Base-by-base conservation (phyloP, 2,113 vertebrate genomes). In the Lepidothrix coronata region DNA sequence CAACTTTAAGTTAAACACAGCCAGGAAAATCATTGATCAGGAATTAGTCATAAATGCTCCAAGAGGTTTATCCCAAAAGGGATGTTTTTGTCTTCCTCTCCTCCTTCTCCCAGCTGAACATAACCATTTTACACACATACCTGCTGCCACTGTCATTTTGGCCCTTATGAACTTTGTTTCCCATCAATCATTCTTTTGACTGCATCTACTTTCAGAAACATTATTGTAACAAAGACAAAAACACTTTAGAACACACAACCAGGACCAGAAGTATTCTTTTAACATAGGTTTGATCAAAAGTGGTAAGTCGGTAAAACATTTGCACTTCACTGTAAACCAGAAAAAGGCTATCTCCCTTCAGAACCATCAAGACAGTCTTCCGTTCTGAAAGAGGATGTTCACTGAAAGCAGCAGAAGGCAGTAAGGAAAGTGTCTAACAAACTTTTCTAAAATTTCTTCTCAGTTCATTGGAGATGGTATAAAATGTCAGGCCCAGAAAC, bases 111-210 rank as follows among this genome's bases (percentile, higher is more conserved):
- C 22, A 70, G 39, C 0, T 83, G 55, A 80, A 68, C 22, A 41
- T 28, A 43, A 54, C 27, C 14, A 4, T 39, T 62, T 74, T 33
- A 25, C 14, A 41, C 0, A 0, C 13, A n/a, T 19, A 65, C 2
- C 22, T 70, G 37, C 46, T 68, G 63, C 24, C 14, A 6, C 44
- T 66, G 31, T 57, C 41, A 33, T 63, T 83, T 70, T 37, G 37
- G 49, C 31, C 44, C 19, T 48, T 80, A 61, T 0, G 5, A 23
- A 90, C n/a, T 85, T 92, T 44, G 48, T 30, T 67, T 68, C 52
- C 37, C 22, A 59, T 31, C 37, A 74, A 9, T 49, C 23, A 82
- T 73, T 80, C 54, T 54, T 92, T 48, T 55, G 44, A 90, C 25
- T 67, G 31, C 39, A 74, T 3, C 22, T 84, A 10, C 67, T 67